Base-by-base conservation (phyloP, 2,113 vertebrate species). In the Carollia perspicillata region DNA sequence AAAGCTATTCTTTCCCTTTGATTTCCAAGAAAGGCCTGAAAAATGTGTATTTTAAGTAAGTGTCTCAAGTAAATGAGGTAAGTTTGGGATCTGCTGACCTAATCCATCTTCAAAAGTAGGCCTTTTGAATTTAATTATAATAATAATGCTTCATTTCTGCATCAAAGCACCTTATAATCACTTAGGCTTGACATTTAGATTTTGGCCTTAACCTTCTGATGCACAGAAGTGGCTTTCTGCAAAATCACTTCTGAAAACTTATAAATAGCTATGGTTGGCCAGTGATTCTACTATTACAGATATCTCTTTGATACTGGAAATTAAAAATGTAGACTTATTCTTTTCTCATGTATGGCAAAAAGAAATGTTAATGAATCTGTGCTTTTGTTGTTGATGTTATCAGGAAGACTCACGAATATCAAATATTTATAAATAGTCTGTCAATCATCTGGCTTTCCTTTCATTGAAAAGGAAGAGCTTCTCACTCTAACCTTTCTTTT, bases 1-100 rank as follows among this genome's bases (percentile, higher is more conserved):
- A 65, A 8, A 65, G 22, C 10, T 18, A 60, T 12, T 66, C 42
- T 77, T 84, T 92, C 40, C 40, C 5, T 65, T 30, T 71, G 9
- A 66, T 58, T 74, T 72, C 58, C 14, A 44, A 68, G 58, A 81
- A n/a, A 18, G 4, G 9, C 5, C 23, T 60, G 5, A 35, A 58
- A 72, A 84, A 94, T 92, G 4, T 83, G 58, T 65, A 30, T 84
- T 92, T 95, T 71, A 84, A 77, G 30, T 30, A 80, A 92, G 12
- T 53, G 1, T 8, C 22, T 81, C 22, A 47, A 58, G 18, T 77
- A 92, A 79, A 71, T 53, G 18, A 91, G 3, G 33, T 18, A 94
- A 83, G 2, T 80, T 92, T 86, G 71, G 55, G 44, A 77, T 89
- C 30, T 87, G 18, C 22, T 77, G 44, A 37, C 33, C 5, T 80